These are phyloP conservation scores for Paramormyrops kingsleyae DNA, from an alignment of 2,113 vertebrate species.

Conservation along the genomic window DNA sequence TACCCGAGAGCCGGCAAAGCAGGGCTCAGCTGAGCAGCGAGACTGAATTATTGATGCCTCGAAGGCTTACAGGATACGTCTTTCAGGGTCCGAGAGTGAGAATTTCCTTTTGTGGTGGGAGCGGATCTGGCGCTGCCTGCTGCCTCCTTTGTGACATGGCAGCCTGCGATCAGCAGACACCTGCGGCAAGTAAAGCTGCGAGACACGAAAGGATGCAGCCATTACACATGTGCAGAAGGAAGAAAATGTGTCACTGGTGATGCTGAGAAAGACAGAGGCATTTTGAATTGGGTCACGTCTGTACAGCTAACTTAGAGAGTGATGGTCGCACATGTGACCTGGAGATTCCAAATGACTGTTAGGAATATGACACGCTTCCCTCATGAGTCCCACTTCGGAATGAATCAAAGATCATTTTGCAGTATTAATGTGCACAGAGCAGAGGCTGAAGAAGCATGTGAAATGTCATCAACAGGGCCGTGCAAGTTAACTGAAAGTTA, in stretches of 20 bases:
- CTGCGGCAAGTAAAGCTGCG: background rate
- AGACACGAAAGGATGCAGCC: background rate
- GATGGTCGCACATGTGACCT: background rate
- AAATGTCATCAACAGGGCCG: background rate
- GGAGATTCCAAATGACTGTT: background rate
- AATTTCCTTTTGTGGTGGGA: constrained; percentile 1
- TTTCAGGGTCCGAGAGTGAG: background rate
- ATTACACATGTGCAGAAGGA: background rate
- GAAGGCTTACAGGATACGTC: background rate
- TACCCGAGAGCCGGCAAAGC: background rate
- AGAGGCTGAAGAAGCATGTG: background rate
- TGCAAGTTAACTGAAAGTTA: background rate
- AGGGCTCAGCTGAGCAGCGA: background rate
- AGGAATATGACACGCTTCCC: background rate
- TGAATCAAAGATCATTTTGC: background rate
- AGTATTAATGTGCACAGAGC: background rate
- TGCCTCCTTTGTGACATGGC: background rate
- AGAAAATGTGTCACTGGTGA: background rate
- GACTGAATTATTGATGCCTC: constrained; percentile 15
- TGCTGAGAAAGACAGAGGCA: background rate
- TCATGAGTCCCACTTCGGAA: background rate
- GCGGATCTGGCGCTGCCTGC: background rate
- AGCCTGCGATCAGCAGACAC: background rate
- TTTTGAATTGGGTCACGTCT: background rate
- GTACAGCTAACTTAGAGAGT: background rate